Base-by-base conservation (phyloP, 2,888 invertebrate genomes). In the Graphium colonna region DNA sequence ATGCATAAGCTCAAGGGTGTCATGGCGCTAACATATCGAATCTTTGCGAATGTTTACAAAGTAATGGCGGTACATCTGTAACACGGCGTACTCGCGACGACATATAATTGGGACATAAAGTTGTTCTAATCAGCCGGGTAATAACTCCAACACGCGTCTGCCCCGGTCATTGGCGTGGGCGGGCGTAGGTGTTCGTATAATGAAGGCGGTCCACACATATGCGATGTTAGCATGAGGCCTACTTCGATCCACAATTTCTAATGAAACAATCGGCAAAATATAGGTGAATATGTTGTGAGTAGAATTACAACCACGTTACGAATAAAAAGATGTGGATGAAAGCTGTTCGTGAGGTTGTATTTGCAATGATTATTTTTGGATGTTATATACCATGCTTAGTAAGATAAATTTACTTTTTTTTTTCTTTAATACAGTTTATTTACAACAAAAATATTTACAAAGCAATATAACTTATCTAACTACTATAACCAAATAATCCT, bases 111-210 rank as follows among this genome's bases (percentile, higher is more conserved):
- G 54, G 41, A 50, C 41, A 54, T 50, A 54, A 54, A 54, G 49
- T 50, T 54, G 54, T 50, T 49, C 54, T 54, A 54, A 54, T 54
- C 54, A 54, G 41, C 45, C 40, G 33, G 54, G 49, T 50, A 49
- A 54, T 54, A 54, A 54, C 44, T 39, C 31, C 8, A 44, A 54
- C 54, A 50, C 41, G 44, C 21, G 50, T 45, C 44, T 39, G 39
- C 36, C 26, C 17, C 41, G 45, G 41, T 48, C 57, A 41, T 36
- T 8, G 40, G 62, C 50, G 64, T 63, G 52, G 63, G 65, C 60
- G 62, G 52, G 55, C 60, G 67, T 66, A 60, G 67, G 63, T 57
- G 61, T 59, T 13, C 49, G 33, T 28, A 56, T 66, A 64, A 67
- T 62, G 63, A 67, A 60, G 51, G 43, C 49, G 39, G 60, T 61